These are phyloP conservation scores for Papilio helenus DNA, from an alignment of 1,140 invertebrate genomes.

Conservation along the genomic window DNA sequence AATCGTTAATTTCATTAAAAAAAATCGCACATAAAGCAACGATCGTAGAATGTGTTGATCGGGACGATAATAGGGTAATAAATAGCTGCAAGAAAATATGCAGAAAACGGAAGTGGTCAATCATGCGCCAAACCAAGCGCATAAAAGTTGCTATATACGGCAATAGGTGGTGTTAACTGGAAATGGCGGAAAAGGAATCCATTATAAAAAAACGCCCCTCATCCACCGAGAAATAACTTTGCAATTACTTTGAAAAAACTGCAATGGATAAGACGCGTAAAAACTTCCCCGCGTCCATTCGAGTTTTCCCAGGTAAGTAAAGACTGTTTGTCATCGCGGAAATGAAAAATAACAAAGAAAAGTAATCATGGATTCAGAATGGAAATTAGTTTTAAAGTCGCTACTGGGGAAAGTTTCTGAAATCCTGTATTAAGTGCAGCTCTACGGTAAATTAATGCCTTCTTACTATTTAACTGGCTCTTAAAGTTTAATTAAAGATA, in stretches of 20 bases:
- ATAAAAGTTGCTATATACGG: slow-evolving; percentile 38
- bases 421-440: slow-evolving; percentile 40
- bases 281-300: slow-evolving; percentile 35
- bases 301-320: slow-evolving; percentile 37
- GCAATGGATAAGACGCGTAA: slow-evolving; percentile 35
- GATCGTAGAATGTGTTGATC: slow-evolving; percentile 29
- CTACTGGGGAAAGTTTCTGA: slow-evolving; percentile 35
- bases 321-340: slow-evolving; percentile 39
- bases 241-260: slow-evolving; percentile 34
- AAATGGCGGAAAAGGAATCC: slow-evolving; percentile 37
- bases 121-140: slow-evolving; percentile 38
- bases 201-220: slow-evolving; percentile 28
- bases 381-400: slow-evolving; percentile 40
- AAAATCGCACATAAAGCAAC: slow-evolving; percentile 11
- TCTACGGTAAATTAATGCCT: slow-evolving; percentile 34
- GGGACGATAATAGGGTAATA: slow-evolving; percentile 36
- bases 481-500: slow-evolving; percentile 35
- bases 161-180: slow-evolving; percentile 36
- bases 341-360: slow-evolving; percentile 41
- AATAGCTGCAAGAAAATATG: slow-evolving; percentile 34
- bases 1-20: slow-evolving; percentile 1
- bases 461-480: slow-evolving; percentile 36
- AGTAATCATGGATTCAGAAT: slow-evolving; percentile 40
- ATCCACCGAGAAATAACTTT: slow-evolving; percentile 29
- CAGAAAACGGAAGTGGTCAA: slow-evolving; percentile 39